Conservation (phyloP, 2,888 invertebrate species). For the Pelosia muscerda region DNA sequence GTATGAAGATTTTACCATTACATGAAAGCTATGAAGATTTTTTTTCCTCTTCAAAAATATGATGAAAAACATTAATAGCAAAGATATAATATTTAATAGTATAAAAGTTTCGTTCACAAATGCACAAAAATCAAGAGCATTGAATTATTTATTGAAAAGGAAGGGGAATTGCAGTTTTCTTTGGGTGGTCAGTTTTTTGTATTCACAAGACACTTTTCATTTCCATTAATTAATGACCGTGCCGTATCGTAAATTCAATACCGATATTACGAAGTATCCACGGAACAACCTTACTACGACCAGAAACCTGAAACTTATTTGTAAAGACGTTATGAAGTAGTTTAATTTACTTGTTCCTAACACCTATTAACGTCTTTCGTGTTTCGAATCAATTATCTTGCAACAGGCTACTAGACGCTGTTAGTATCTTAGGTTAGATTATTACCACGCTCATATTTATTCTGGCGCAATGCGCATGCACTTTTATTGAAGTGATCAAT, state of each 20-base stretch:
- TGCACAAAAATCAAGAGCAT: too few relatives aligned
- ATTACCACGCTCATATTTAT: conserved; percentile 7
- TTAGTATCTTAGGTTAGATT: conserved; percentile 11
- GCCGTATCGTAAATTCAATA: too few relatives aligned
- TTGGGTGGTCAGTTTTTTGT: too few relatives aligned
- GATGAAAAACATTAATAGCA: too few relatives aligned
- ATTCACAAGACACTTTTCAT: too few relatives aligned
- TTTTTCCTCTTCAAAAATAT: neutral
- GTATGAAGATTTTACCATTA: neutral
- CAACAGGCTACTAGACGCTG: conserved; percentile 21
- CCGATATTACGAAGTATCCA: conserved; percentile 9
- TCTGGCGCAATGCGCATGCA: conserved; percentile 17
- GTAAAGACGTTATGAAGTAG: conserved; percentile 38
- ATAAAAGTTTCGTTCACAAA: too few relatives aligned
- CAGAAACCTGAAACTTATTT: conserved; percentile 48
- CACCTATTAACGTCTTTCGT: conserved; percentile 38
- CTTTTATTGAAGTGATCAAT: conserved; percentile 12
- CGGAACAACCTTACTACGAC: conserved; percentile 16
- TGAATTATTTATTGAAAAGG: too few relatives aligned
- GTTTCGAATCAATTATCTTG: conserved; percentile 47
- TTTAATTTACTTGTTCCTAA: conserved; percentile 33
- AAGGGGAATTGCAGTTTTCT: too few relatives aligned
- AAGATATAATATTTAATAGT: too few relatives aligned
- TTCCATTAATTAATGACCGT: too few relatives aligned
- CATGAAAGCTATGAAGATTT: neutral